Base-by-base conservation (phyloP, 2,888 invertebrate species). In the Ornithoptera priamus region DNA sequence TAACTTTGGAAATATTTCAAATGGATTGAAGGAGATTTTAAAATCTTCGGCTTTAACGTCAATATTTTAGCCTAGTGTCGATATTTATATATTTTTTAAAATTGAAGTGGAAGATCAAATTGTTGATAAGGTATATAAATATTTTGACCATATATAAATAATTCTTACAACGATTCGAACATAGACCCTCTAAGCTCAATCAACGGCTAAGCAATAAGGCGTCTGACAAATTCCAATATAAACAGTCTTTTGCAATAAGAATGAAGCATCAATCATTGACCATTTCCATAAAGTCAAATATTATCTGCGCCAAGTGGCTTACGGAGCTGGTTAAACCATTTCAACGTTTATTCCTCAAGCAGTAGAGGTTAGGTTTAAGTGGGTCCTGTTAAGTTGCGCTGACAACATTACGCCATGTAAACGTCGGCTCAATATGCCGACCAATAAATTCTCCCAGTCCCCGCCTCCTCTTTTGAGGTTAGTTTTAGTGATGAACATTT, bases 351-450 rank as follows among this genome's bases (percentile, higher is more conserved):
- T 46, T 15, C 17, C 56, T n/a, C n/a, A n/a, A 6, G 1, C 4
- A 1, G 20, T 70, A 70, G 60, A 53, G 46, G 3, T 22, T 39
- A 56, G 60, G 56, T 70, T 70, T 8, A 20, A 15, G 36, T 60
- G 46, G 18, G 22, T 7, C n/a, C 39, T 17, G 30, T 4, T 60
- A 68, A 62, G 61, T 67, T 65, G 65, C 50, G 59, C 64, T 50
- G 46, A 58, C 67, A 64, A 70, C 59, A 70, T 73, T 64, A 75
- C 63, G 72, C 71, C 72, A 74, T 76, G 79, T 78, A 78, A 75
- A 82, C 75, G 90, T 88, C 89, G 85, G 72, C 75, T 78, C 87
- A 89, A 86, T 89, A 87, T 84, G 88, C 77, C 80, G 77, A 80
- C 81, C 86, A 84, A 90, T 90, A 90, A 88, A 90, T 90, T 85